Evolutionary conservation across 2,888 invertebrate genomes (phyloP), one percentile per base, ranked within the genome.

Genomic region (Bembecia ichneumoniformis): DNA sequence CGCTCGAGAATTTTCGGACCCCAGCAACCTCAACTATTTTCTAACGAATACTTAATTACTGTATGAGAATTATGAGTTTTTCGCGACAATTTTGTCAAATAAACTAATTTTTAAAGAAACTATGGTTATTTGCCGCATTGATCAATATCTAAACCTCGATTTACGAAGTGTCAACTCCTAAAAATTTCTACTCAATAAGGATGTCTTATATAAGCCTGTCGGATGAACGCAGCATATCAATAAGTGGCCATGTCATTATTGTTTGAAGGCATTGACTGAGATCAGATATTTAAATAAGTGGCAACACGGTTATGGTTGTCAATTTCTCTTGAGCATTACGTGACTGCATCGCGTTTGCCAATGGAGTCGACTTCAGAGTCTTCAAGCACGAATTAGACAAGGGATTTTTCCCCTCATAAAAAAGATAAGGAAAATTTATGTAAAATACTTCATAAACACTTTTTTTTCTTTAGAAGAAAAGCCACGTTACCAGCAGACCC

Each of bases 231-330:
- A 56, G 74, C 75, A 76, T 76, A 74, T 66, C 64, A 68, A 73
- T 73, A 71, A 74, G 68, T 63, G 63, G 57, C 60, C 55, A 13
- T 14, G 52, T 60, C 69, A 66, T 76, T 77, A 77, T 74, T 74
- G 71, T 71, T 71, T 75, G 80, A 79, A 76, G 73, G 66, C 68
- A 54, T 58, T 65, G 63, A 58, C 58, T 76, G 76, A 74, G 75
- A 82, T 79, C 76, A 74, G 72, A 70, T 79, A 82, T 82, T 82
- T 77, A 81, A 82, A 83, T 82, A 70, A 79, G 68, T 62, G 60
- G 58, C 70, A 74, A 77, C 71, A 63, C 69, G 67, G 75, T 79
- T 75, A 77, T 63, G 64, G 68, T 67, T 74, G 78, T 77, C 78
- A 81, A 78, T 77, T 74, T 68, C 49, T 50, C 64, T 66, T 63